A percentile compares a stretch with the other conserved stretches of the same genome.
Evolutionary conservation across 2,113 vertebrate species (phyloP).

Genomic region (Pipra filicauda): DNA sequence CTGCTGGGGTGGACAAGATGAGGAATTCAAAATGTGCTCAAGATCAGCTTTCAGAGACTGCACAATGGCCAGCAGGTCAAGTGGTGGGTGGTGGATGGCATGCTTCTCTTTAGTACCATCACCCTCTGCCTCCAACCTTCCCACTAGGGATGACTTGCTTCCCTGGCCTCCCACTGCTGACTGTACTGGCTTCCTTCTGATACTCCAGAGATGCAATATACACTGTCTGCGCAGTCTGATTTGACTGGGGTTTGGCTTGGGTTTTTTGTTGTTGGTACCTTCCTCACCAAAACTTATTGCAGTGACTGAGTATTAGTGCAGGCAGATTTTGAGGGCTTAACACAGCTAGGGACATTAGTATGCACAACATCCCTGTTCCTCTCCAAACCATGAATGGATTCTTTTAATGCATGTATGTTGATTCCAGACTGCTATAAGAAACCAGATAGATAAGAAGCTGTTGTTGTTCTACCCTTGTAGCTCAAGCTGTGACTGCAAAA

Average conservation of each 20-base stretch:
- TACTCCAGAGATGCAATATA: accelerated
- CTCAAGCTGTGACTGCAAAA: background rate
- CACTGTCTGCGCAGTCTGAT: background rate
- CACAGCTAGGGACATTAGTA: background rate
- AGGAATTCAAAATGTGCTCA: background rate
- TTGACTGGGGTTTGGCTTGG: background rate
- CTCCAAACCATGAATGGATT: background rate
- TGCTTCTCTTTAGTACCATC: background rate
- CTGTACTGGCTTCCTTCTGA: background rate
- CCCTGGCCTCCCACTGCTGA: background rate
- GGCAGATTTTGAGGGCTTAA: background rate
- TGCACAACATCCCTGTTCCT: background rate
- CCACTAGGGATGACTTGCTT: background rate
- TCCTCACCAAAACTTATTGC: background rate
- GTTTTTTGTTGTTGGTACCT: background rate
- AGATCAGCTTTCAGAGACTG: background rate
- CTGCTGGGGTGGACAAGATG: background rate
- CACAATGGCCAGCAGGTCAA: accelerated
- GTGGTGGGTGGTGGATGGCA: accelerated
- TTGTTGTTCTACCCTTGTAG: background rate
- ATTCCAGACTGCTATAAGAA: background rate
- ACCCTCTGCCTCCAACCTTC: background rate
- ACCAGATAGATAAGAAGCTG: background rate
- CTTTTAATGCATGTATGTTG: background rate
- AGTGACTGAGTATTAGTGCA: background rate